Evolutionary conservation across 92 coral and sea anemone species (phyloP).

Genomic region (Bergia sp.): DNA sequence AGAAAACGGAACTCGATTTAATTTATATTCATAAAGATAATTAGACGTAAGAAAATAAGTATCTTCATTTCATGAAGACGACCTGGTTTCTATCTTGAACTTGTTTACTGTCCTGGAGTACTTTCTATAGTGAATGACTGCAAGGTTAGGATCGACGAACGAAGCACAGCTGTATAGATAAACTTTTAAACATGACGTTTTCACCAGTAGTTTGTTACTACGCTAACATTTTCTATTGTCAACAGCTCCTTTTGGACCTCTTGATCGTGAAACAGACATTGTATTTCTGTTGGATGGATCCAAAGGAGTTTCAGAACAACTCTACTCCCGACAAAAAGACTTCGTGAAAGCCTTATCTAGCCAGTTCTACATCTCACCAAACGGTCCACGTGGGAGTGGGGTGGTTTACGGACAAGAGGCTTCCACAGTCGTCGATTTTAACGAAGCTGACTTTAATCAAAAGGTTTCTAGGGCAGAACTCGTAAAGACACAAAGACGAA

Average conservation of each 20-base stretch:
- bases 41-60: too few species aligned
- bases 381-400: constrained; percentile 35
- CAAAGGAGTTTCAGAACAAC: constrained; percentile 41
- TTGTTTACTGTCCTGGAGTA: too few species aligned
- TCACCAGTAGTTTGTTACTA: too few species aligned
- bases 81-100: too few species aligned
- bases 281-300: constrained; percentile 58
- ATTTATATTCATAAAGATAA: too few species aligned
- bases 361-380: constrained; percentile 46
- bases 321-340: constrained; percentile 30
- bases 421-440: background rate
- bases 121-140: too few species aligned
- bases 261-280: constrained; percentile 46
- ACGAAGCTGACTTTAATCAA: constrained; percentile 17
- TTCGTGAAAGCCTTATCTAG: constrained; percentile 56
- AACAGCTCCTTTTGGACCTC: constrained; percentile 41
- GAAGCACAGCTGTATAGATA: too few species aligned
- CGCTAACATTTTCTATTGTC: background rate
- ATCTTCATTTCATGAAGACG: too few species aligned
- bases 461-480: constrained; percentile 28
- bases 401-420: constrained; percentile 19
- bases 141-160: too few species aligned
- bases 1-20: too few species aligned
- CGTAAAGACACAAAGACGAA: constrained; percentile 25
- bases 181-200: too few species aligned